Evolutionary conservation across 2,797 vertebrate species (phyloP).

Genomic region (Cryptoprocta ferox): DNA sequence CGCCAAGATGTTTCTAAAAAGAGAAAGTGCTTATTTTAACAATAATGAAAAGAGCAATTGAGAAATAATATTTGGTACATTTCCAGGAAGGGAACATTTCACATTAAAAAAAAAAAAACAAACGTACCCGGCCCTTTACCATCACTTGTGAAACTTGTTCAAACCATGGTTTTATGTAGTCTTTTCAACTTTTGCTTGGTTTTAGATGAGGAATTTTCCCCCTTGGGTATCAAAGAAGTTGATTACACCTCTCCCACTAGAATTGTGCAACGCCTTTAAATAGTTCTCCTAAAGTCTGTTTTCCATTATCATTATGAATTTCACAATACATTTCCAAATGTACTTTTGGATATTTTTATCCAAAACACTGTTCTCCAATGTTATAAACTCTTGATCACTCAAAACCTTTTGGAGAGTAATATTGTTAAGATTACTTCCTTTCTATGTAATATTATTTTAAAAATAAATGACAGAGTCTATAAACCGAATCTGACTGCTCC

Average conservation of each 20-base stretch:
- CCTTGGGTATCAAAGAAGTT: constrained; percentile 60
- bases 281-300: constrained; percentile 72
- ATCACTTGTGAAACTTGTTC: constrained; percentile 60
- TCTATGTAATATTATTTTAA: constrained; percentile 3
- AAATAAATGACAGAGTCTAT: constrained; percentile 9
- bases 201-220: constrained; percentile 59
- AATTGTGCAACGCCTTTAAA: constrained; percentile 77
- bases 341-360: constrained; percentile 75
- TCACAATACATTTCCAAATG: constrained; percentile 79
- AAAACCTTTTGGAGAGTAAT: constrained; percentile 43
- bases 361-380: constrained; percentile 45
- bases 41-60: constrained; percentile 60
- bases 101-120: constrained; percentile 17
- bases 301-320: constrained; percentile 74
- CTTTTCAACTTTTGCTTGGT: constrained; percentile 60
- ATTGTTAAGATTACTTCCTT: constrained; percentile 31
- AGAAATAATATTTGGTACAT: constrained; percentile 59
- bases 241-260: constrained; percentile 73
- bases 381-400: constrained; percentile 39
- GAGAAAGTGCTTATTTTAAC: constrained; percentile 71
- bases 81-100: constrained; percentile 52
- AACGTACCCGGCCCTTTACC: background rate
- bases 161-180: constrained; percentile 41
- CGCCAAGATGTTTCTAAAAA: constrained; percentile 67
- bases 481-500: background rate